A percentile compares a stretch with the other conserved stretches of the same genome.
phyloP scores from a whole-genome alignment of 2,797 vertebrate species.

The Trachops cirrhosus region DNA sequence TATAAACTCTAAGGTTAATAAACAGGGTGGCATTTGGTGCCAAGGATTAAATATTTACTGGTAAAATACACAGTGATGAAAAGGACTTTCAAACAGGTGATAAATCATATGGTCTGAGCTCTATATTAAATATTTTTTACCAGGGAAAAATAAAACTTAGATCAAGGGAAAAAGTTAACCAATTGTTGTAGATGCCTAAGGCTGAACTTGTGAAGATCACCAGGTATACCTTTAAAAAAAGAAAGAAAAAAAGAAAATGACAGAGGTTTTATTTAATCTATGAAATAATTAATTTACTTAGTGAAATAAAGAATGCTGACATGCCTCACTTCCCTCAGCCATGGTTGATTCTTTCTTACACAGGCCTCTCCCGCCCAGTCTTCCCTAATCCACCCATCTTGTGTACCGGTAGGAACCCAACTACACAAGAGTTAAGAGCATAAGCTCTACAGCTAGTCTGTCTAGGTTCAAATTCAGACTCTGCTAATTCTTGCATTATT shows the following conservation, averaged over 20 bases:
- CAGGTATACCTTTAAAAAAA: not conserved
- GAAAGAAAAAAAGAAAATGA: not conserved
- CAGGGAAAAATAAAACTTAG: constrained; percentile 50
- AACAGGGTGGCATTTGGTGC: constrained; percentile 66
- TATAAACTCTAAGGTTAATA: constrained; percentile 58
- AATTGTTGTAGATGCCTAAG: constrained; percentile 21
- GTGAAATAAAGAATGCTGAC: not conserved
- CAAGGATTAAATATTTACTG: constrained; percentile 79
- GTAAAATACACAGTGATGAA: constrained; percentile 76
- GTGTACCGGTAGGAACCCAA: not conserved
- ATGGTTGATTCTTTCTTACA: not conserved
- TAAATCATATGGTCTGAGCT: constrained; percentile 68
- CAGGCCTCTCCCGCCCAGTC: not conserved
- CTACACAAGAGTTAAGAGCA: not conserved
- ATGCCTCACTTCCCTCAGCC: not conserved
- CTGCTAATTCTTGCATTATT: not conserved
- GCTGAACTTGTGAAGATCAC: not conserved
- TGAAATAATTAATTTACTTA: constrained; percentile 16
- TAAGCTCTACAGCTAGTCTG: not conserved
- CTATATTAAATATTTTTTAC: constrained; percentile 74
- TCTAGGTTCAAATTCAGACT: not conserved
- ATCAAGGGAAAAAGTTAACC: constrained; percentile 64
- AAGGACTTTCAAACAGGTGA: constrained; percentile 73
- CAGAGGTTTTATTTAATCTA: constrained; percentile 26
- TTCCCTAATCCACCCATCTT: not conserved